phyloP scores from a whole-genome alignment of 2,113 vertebrate species.

The Lepus timidus region DNA sequence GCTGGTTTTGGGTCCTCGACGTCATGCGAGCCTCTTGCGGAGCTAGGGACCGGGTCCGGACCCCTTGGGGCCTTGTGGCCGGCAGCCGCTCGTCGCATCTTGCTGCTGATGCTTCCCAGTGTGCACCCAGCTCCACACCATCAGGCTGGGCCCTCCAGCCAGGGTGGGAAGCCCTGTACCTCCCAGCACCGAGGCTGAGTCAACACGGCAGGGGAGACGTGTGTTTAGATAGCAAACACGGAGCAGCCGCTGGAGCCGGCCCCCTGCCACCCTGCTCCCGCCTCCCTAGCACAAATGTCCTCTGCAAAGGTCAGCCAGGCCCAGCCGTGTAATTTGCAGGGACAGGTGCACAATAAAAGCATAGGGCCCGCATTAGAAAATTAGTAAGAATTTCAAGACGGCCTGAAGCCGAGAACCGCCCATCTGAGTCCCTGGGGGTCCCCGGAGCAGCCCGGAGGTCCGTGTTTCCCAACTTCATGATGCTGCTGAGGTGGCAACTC shows the following conservation, averaged over 20 bases:
- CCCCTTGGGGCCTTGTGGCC: fast-evolving
- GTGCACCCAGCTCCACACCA: fast-evolving
- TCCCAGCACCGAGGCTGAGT: conserved; percentile 58
- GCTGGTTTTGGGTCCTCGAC: background rate
- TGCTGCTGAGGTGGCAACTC: fast-evolving
- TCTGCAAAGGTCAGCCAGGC: conserved; percentile 60
- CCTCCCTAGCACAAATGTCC: conserved; percentile 30
- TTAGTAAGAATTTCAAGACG: background rate
- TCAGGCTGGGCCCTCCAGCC: background rate
- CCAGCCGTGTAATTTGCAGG: background rate
- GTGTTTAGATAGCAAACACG: conserved; percentile 74
- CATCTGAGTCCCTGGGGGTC: background rate
- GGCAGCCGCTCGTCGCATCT: background rate
- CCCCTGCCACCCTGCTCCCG: background rate
- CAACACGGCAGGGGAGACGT: background rate
- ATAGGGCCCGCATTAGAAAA: background rate
- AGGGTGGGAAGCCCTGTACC: background rate
- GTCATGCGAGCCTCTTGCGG: background rate
- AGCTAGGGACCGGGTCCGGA: background rate
- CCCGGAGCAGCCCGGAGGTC: background rate
- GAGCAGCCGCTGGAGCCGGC: background rate
- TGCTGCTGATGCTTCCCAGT: fast-evolving
- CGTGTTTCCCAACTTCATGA: background rate
- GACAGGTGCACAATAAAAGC: background rate
- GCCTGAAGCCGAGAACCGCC: fast-evolving